A percentile compares a stretch with the other conserved stretches of the same genome.
These are phyloP conservation scores for Drosophila tani DNA, from an alignment of 1,140 invertebrate species.

Conservation along the genomic window DNA sequence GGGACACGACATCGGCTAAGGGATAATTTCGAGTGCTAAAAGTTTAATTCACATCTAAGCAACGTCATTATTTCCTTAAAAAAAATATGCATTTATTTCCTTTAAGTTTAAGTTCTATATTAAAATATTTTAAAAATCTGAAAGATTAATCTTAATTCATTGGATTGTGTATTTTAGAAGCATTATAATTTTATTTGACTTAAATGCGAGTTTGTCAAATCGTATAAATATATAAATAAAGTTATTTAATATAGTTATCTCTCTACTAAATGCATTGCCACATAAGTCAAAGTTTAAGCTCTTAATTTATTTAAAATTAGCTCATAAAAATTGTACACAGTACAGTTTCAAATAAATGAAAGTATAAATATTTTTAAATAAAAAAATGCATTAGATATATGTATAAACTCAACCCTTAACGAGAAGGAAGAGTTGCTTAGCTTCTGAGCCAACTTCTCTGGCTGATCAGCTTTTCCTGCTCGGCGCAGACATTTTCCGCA, in stretches of 20 bases:
- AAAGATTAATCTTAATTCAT: neutral
- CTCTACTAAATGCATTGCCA: no score
- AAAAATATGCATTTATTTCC: neutral
- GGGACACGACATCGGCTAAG: neutral
- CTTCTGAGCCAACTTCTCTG: slow-evolving; percentile 5
- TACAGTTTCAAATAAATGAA: no score
- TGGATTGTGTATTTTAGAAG: neutral
- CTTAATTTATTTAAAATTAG: no score
- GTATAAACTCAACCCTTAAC: no score
- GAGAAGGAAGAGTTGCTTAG: neutral
- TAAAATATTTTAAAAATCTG: neutral
- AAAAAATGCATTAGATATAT: neutral
- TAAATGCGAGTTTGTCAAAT: neutral
- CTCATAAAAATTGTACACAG: no score
- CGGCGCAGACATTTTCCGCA: slow-evolving; percentile 15
- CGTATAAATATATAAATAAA: neutral
- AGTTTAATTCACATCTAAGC: neutral
- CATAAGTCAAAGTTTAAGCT: no score
- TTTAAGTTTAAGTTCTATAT: no score
- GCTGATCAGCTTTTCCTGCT: slow-evolving; percentile 15
- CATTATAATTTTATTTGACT: neutral
- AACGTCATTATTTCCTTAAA: neutral
- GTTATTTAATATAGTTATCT: no score
- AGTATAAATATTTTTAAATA: no score
- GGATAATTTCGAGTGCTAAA: neutral